phyloP scores from a whole-genome alignment of 2,113 vertebrate genomes.

The Ivindomyrus marchei region DNA sequence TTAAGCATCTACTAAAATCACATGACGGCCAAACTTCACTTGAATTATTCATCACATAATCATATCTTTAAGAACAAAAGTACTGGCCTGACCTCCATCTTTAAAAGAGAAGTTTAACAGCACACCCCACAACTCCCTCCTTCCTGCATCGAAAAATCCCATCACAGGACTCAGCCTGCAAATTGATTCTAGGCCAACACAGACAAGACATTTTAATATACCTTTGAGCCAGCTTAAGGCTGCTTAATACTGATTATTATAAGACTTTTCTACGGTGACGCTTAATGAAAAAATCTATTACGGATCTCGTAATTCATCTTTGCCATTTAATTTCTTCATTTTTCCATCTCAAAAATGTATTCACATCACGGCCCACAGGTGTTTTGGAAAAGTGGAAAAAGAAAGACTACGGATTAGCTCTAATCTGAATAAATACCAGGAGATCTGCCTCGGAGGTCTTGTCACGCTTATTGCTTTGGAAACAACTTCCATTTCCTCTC shows the following conservation, averaged over 20 bases:
- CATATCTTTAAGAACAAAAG: neutral
- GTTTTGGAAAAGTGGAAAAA: conserved; percentile 30
- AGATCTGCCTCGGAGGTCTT: conserved; percentile 54
- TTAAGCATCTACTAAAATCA: neutral
- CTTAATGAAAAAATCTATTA: conserved; percentile 64
- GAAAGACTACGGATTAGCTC: conserved; percentile 51
- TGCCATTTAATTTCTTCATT: conserved; percentile 28
- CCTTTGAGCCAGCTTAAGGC: conserved; percentile 73
- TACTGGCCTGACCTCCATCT: neutral
- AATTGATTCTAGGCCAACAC: conserved; percentile 77
- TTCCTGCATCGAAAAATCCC: conserved; percentile 67
- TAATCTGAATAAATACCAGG: conserved; percentile 64
- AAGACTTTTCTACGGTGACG: conserved; percentile 54
- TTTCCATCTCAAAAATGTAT: conserved; percentile 2
- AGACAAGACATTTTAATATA: conserved; percentile 80
- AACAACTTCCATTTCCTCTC: conserved; percentile 53
- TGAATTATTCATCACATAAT: neutral
- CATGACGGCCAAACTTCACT: neutral
- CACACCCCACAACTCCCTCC: neutral
- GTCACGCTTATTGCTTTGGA: conserved; percentile 61
- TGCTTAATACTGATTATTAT: conserved; percentile 53
- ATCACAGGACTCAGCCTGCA: conserved; percentile 78
- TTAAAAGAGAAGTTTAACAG: neutral
- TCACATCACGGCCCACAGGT: conserved; percentile 20
- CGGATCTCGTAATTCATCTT: conserved; percentile 28